Base-by-base conservation (phyloP, 2,113 vertebrate species). In the Vicugna pacos region DNA sequence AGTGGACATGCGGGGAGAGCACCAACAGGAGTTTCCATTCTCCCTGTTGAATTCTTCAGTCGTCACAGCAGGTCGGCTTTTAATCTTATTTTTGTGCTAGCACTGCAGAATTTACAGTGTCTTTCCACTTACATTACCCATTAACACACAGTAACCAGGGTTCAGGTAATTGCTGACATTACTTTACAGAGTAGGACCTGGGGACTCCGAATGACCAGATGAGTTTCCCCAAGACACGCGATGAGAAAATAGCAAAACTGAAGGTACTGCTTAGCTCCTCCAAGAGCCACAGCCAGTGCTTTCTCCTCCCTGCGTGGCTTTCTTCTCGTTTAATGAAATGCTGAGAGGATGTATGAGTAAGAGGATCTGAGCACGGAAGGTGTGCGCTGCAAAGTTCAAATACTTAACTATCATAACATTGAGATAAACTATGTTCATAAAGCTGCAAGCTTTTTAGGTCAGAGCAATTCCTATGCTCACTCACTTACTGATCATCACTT, bases 401-500 rank as follows among this genome's bases (percentile, higher is more conserved):
- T 22, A 80, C 8, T 76, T 86, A 46, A 48, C 11, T 93, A n/a
- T 28, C 26, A 11, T 38, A 80, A 89, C 28, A 38, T 42, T 38
- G 46, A 69, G 22, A 56, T 38, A 82, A 80, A 72, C 60, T 76
- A 16, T 67, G 11, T 42, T 48, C 54, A 48, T 56, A 62, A 94
- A 80, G 56, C 62, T 93, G 58, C 19, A 64, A 32, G 52, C 22
- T 32, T 52, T 88, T 13, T 20, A 65, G 46, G 54, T 82, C 14
- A 70, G 24, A 86, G 62, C 6, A 50, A 52, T 67, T 77, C 12
- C 48, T 95, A 70, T 13, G 6, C 19, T 77, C 3, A 50, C 9
- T 79, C 46, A 60, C 73, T 76, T 96, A 80, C 87, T 95, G 87
- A 58, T n/a, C 15, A 12, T 79, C 46, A 60, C 73, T 76, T 96